These are phyloP conservation scores for Sinopyrophorus schimmeli DNA, from an alignment of 2,888 invertebrate species.

Conservation along the genomic window DNA sequence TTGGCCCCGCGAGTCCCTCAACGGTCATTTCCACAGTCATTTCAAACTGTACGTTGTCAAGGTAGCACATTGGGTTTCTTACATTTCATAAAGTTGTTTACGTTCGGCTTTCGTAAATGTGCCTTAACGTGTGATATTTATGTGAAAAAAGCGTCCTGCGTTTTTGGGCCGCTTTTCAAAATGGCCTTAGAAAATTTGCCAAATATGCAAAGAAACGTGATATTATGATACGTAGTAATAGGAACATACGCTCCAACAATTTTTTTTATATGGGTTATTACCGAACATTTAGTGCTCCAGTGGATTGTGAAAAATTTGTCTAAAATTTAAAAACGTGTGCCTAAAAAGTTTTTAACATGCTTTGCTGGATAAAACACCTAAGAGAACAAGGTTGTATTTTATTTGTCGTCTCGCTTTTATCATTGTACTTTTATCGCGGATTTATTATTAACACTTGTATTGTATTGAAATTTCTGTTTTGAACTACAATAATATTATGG, in stretches of 20 bases:
- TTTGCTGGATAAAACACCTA: too few relatives aligned
- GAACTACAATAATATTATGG: too few relatives aligned
- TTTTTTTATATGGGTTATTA: constrained; percentile 4
- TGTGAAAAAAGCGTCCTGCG: neutral
- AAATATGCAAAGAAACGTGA: neutral
- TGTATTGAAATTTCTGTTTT: too few relatives aligned
- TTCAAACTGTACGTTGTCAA: constrained; percentile 33
- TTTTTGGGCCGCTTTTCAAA: neutral
- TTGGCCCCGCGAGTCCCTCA: constrained; percentile 21
- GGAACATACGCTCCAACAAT: neutral
- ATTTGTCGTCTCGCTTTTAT: too few relatives aligned
- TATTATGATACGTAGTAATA: neutral
- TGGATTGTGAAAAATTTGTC: constrained; percentile 9
- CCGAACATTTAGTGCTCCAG: constrained; percentile 7
- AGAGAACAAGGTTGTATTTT: too few relatives aligned
- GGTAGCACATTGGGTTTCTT: constrained; percentile 23
- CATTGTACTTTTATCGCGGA: too few relatives aligned
- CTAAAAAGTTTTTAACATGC: too few relatives aligned
- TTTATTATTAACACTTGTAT: too few relatives aligned
- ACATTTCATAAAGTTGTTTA: constrained; percentile 23
- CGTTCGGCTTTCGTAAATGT: constrained; percentile 11
- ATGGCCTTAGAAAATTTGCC: neutral
- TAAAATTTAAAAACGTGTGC: too few relatives aligned
- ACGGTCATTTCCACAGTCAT: constrained; percentile 30
- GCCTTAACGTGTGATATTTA: neutral